Conservation (phyloP, 2,113 vertebrate species). For the Cyanistes caeruleus region DNA sequence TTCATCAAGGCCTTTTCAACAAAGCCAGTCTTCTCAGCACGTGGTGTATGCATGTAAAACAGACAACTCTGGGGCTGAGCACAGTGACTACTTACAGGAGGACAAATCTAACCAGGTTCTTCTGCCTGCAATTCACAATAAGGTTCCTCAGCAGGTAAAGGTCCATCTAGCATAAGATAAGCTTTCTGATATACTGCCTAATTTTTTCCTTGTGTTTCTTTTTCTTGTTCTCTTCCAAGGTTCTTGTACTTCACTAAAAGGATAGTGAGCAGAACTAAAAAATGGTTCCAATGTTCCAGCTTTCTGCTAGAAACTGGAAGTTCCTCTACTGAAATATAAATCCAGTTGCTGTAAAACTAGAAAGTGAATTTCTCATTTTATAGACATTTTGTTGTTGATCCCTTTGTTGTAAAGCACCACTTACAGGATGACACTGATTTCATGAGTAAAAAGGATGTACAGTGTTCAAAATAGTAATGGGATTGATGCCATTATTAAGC, state of each 20-base stretch:
- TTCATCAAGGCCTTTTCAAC: slow-evolving; percentile 81
- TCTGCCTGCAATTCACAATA: slow-evolving; percentile 83
- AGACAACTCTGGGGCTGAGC: slow-evolving; percentile 69
- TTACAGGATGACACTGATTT: neutral
- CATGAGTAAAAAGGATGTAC: neutral
- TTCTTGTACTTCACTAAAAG: neutral
- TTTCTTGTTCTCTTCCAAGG: neutral
- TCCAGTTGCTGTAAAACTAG: neutral
- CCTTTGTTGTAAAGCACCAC: neutral
- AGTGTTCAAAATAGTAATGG: neutral
- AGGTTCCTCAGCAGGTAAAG: slow-evolving; percentile 76
- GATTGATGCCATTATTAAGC: neutral
- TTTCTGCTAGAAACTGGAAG: neutral
- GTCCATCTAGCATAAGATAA: neutral
- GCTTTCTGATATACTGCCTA: neutral
- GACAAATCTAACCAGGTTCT: slow-evolving; percentile 71
- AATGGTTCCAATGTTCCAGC: neutral
- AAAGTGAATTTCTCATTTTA: neutral
- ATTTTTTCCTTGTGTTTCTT: neutral
- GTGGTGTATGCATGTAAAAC: slow-evolving; percentile 74
- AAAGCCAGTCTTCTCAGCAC: slow-evolving; percentile 77
- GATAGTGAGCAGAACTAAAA: neutral
- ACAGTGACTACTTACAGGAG: slow-evolving; percentile 66
- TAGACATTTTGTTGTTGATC: neutral
- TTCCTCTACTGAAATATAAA: neutral